These are phyloP conservation scores for Chamaedrilus cognettii DNA, from an alignment of 2,888 invertebrate species.

Conservation along the genomic window DNA sequence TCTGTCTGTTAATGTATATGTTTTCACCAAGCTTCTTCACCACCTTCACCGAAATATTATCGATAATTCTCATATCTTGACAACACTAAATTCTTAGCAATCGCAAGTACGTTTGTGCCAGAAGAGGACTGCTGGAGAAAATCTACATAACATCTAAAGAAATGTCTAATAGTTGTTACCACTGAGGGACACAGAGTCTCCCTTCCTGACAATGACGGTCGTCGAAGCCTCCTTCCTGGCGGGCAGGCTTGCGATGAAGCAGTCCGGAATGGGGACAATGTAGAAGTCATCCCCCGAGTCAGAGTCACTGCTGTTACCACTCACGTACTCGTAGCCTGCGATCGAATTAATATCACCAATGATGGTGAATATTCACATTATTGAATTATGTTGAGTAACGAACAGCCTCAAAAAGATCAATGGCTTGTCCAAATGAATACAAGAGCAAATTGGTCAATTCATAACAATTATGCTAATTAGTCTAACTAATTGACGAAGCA, in stretches of 20 bases:
- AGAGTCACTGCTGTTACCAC: background rate
- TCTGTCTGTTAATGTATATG: too few relatives aligned
- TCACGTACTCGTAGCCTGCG: constrained; percentile 5
- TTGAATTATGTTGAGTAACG: background rate
- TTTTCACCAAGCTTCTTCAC: too few relatives aligned
- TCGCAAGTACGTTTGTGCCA: too few relatives aligned
- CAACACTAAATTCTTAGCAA: too few relatives aligned
- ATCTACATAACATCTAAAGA: too few relatives aligned
- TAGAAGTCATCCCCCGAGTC: constrained; percentile 54
- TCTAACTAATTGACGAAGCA: too few relatives aligned
- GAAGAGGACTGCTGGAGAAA: too few relatives aligned
- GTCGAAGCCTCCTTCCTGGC: constrained; percentile 24
- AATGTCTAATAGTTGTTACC: background rate
- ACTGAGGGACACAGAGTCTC: background rate
- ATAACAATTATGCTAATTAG: too few relatives aligned
- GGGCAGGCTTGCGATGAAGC: constrained; percentile 45
- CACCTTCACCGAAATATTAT: too few relatives aligned
- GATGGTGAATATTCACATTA: background rate
- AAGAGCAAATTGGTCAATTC: background rate
- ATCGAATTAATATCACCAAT: background rate
- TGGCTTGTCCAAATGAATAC: background rate
- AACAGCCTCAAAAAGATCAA: background rate
- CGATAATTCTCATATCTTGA: too few relatives aligned
- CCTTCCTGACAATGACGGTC: constrained; percentile 28
- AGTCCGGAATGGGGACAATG: constrained; percentile 58